Base-by-base conservation (phyloP, 2,797 vertebrate genomes). In the Sebastes goodei region DNA sequence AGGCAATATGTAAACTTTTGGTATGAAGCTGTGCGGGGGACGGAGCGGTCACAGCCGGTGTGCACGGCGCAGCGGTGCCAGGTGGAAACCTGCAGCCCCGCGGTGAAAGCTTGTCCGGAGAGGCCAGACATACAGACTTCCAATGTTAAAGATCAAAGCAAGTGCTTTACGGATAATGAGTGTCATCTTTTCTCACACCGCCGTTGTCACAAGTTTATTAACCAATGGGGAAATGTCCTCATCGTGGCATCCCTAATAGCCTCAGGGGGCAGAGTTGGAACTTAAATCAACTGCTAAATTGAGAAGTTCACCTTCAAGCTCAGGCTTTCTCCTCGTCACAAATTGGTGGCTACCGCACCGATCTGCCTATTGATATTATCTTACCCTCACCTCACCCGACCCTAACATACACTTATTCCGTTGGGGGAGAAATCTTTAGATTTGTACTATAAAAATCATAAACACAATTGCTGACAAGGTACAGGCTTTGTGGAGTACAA, bases 281-380 rank as follows among this genome's bases (percentile, higher is more conserved):
- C 60, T 35, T 70, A 9, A 76, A 77, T 17, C 21, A 10, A 76
- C 56, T 42, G 23, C 53, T 46, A 10, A 65, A 71, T n/a, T 7
- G 4, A 42, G 49, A 57, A 57, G 7, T 71, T 74, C 27, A 49
- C n/a, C 10, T 57, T 38, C 17, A 32, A 38, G 70, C 25, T 79
- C 38, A 63, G 56, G 56, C 46, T 77, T 17, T 6, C 9, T 66
- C 32, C 42, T 71, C 17, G 60, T 0, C 57, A 64, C 55, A 75
- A 56, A 61, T 32, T 21, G 17, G 17, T 33, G 49, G 63, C 27
- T 61, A 57, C 8, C 20, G 60, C 52, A 61, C 7, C 20, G 27
- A 74, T 76, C 64, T 6, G 25, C 27, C 38, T 42, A 35, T 25
- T 68, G 23, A 77, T 82, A 11, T 42, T 15, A 71, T 77, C 53